Percentiles rank a stretch among this genome's conserved stretches.
Conservation (phyloP, 64 coral and sea anemone genomes). For the Montipora foliosa region DNA sequence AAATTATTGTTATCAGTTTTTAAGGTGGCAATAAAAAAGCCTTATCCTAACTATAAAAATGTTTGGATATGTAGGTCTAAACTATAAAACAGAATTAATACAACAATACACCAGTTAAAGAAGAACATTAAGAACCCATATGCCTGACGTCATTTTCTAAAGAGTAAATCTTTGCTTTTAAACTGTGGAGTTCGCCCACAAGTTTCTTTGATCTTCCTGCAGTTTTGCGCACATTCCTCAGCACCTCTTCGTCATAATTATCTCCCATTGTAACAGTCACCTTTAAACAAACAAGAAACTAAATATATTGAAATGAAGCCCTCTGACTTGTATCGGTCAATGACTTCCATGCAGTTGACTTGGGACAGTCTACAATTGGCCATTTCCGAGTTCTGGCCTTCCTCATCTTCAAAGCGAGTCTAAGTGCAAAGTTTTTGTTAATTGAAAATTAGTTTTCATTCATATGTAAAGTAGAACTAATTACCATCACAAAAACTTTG, state of each 20-base stretch:
- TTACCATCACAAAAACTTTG: no score
- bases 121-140: conserved; percentile 45
- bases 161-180: conserved; percentile 99
- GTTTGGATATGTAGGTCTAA: not conserved
- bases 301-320: not conserved
- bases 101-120: no score
- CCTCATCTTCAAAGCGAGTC: no score
- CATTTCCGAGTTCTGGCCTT: no score
- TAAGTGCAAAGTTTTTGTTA: no score
- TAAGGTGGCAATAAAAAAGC: not conserved
- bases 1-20: no score
- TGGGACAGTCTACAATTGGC: no score
- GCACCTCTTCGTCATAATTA: conserved; percentile 88
- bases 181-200: conserved; percentile 94
- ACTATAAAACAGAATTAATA: no score
- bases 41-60: not conserved
- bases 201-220: conserved; percentile 95
- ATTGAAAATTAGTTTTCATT: no score
- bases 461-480: no score
- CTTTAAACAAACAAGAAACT: conserved; percentile 55
- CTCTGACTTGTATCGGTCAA: no score
- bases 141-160: conserved; percentile 96
- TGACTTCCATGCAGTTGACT: no score
- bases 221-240: conserved; percentile 85
- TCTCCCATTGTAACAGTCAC: conserved; percentile 96